Conservation (phyloP, 2,888 invertebrate genomes). For the Campoplex capitator region DNA sequence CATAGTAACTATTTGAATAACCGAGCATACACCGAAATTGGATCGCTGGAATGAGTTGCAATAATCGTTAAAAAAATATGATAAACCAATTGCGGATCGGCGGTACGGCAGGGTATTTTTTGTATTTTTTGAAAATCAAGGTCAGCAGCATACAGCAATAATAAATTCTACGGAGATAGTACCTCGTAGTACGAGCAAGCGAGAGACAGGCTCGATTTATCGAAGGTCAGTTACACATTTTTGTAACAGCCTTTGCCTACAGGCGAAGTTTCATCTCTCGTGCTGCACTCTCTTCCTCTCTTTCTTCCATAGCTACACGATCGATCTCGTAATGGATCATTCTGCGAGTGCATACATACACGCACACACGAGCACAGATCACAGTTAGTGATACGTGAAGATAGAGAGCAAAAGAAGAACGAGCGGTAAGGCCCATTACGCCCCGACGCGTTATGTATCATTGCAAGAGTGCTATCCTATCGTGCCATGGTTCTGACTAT, state of each 20-base stretch:
- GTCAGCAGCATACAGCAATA: slow-evolving; percentile 35
- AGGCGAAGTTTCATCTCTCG: slow-evolving; percentile 54
- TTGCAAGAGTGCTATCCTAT: slow-evolving; percentile 74
- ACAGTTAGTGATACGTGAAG: slow-evolving; percentile 47
- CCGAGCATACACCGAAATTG: slow-evolving; percentile 2
- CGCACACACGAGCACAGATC: slow-evolving; percentile 21
- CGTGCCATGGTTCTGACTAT: slow-evolving; percentile 57
- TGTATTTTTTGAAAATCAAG: slow-evolving; percentile 36
- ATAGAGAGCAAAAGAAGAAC: slow-evolving; percentile 69
- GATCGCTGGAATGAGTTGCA: background rate
- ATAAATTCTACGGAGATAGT: slow-evolving; percentile 52
- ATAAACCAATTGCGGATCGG: slow-evolving; percentile 34
- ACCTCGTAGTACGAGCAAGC: slow-evolving; percentile 38
- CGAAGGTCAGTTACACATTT: slow-evolving; percentile 64
- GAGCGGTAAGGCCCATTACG: slow-evolving; percentile 77
- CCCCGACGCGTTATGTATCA: slow-evolving; percentile 80
- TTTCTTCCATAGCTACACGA: slow-evolving; percentile 60
- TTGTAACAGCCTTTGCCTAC: slow-evolving; percentile 50
- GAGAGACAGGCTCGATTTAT: slow-evolving; percentile 63
- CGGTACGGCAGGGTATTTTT: background rate
- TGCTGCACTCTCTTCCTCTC: slow-evolving; percentile 22
- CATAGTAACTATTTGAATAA: background rate
- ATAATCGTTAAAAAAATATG: slow-evolving; percentile 9
- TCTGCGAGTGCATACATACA: slow-evolving; percentile 62
- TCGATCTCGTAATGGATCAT: slow-evolving; percentile 73